phyloP scores from a whole-genome alignment of 1,140 invertebrate genomes.

The Nautilus pompilius region DNA sequence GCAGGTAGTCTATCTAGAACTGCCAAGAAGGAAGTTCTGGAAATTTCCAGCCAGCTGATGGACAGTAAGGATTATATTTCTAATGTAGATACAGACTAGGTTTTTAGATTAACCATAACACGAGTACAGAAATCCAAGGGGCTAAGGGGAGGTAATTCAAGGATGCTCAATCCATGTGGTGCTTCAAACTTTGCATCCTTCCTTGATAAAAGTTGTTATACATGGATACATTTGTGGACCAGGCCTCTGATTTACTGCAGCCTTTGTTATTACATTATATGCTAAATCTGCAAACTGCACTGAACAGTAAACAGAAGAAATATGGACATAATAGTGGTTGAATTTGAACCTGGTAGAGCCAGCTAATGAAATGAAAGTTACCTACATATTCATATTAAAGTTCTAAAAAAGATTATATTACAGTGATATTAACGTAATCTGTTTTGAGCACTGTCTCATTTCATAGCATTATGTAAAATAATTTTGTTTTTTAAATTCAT shows the following conservation, averaged over 20 bases:
- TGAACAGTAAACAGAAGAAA: too few species aligned
- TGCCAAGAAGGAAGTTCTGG: slow-evolving; percentile 27
- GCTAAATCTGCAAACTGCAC: too few species aligned
- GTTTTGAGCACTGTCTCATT: background rate
- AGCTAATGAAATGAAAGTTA: too few species aligned
- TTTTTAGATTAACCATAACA: too few species aligned
- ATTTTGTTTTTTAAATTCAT: background rate
- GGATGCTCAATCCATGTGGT: background rate
- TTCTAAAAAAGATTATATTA: too few species aligned
- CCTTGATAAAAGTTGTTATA: background rate
- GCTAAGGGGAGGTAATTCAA: background rate
- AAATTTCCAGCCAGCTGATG: slow-evolving; percentile 26
- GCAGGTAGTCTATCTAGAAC: slow-evolving; percentile 18
- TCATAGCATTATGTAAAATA: background rate
- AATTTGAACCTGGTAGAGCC: too few species aligned
- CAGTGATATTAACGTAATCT: too few species aligned
- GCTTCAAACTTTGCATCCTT: background rate
- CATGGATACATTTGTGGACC: background rate
- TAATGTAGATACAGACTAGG: too few species aligned
- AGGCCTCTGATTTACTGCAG: background rate
- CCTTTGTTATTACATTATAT: too few species aligned
- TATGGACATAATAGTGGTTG: too few species aligned
- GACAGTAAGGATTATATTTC: slow-evolving; percentile 21
- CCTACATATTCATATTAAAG: too few species aligned
- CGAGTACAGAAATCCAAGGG: background rate